Evolutionary conservation across 2,888 invertebrate genomes (phyloP).

Genomic region (Nemoura dubitans): DNA sequence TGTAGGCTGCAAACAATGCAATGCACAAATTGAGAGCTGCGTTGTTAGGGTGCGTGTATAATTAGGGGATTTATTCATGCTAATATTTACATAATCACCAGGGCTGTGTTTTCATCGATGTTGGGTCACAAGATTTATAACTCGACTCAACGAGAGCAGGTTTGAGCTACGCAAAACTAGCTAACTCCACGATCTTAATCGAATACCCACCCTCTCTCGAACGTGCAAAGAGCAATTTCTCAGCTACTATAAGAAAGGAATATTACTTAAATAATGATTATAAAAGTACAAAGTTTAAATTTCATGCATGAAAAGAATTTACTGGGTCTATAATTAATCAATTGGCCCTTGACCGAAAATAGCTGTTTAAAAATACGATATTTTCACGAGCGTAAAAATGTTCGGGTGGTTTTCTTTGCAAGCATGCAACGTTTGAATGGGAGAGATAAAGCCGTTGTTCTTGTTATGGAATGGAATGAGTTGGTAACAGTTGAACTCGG

Average conservation of each 20-base stretch:
- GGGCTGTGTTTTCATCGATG: neutral
- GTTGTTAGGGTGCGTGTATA: neutral
- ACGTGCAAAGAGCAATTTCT: neutral
- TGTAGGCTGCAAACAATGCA: neutral
- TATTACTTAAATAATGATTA: too few species aligned
- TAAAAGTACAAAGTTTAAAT: too few species aligned
- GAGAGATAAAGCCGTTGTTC: too few species aligned
- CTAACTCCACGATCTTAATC: neutral
- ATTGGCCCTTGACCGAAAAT: too few species aligned
- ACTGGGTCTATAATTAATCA: too few species aligned
- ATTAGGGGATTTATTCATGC: slow-evolving; percentile 4
- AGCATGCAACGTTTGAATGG: too few species aligned
- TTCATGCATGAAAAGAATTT: too few species aligned
- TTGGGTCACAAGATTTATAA: neutral
- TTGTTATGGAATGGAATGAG: too few species aligned
- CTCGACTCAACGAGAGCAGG: neutral
- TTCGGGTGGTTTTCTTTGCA: too few species aligned
- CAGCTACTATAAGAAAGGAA: neutral
- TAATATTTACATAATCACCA: neutral
- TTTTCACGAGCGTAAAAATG: too few species aligned
- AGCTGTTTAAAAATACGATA: too few species aligned
- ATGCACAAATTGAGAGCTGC: neutral
- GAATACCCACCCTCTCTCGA: neutral
- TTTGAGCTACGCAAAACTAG: neutral
- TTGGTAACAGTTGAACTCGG: too few species aligned